phyloP scores from a whole-genome alignment of 2,113 vertebrate genomes.

The Phrynosoma blainvillii region DNA sequence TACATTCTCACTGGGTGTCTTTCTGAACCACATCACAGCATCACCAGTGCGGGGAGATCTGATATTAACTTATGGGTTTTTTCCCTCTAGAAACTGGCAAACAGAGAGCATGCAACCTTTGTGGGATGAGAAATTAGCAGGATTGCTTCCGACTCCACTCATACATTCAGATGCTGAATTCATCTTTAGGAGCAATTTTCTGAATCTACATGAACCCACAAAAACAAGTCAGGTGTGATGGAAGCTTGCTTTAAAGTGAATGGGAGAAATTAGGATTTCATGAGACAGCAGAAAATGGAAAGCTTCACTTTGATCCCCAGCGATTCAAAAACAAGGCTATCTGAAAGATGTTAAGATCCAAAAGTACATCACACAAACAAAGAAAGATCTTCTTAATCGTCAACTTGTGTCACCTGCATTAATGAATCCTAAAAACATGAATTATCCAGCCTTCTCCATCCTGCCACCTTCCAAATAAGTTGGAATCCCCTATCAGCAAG shows the following conservation, averaged over 20 bases:
- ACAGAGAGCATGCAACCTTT: background rate
- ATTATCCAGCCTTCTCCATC: background rate
- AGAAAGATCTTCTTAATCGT: background rate
- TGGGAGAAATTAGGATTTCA: background rate
- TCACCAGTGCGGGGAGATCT: background rate
- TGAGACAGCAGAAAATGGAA: fast-evolving
- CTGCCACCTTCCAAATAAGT: background rate
- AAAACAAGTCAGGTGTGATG: background rate
- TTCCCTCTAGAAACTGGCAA: background rate
- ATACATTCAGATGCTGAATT: background rate
- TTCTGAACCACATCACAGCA: conserved; percentile 49
- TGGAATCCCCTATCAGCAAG: background rate
- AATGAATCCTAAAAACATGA: background rate
- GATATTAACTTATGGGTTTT: background rate
- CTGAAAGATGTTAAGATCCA: background rate
- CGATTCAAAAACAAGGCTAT: background rate
- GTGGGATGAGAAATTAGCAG: background rate
- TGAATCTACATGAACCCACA: background rate
- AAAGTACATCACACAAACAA: fast-evolving
- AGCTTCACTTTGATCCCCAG: background rate
- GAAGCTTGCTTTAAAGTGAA: background rate
- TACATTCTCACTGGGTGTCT: conserved; percentile 61
- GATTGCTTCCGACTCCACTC: background rate
- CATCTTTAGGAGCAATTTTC: background rate
- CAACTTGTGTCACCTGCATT: background rate